Conservation (phyloP, 2,113 vertebrate species). For the Platichthys stellatus region DNA sequence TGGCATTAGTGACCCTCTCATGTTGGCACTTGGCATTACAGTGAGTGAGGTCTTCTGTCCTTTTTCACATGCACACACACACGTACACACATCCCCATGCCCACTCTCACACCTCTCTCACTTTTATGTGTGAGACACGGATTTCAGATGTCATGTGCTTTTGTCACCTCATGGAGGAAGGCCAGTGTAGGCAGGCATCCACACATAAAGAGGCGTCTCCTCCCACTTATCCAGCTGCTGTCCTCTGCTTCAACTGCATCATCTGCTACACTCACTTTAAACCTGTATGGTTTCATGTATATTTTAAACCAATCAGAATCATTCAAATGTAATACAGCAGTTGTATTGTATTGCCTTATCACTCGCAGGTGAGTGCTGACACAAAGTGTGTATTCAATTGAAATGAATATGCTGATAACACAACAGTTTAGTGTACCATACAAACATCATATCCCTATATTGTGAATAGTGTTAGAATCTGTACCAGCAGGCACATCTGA, state of each 20-base stretch:
- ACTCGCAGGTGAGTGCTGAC: neutral
- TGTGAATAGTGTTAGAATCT: neutral
- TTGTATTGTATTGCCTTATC: neutral
- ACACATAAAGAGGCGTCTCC: neutral
- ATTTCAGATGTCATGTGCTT: slow-evolving; percentile 34
- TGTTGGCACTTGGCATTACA: slow-evolving; percentile 39
- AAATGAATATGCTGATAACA: neutral
- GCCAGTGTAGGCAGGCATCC: slow-evolving; percentile 3
- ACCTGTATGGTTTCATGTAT: neutral
- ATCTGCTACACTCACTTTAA: neutral
- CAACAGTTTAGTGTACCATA: neutral
- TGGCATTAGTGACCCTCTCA: slow-evolving; percentile 42
- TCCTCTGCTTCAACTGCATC: neutral
- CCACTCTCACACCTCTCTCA: slow-evolving; percentile 6
- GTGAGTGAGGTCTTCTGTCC: slow-evolving; percentile 13
- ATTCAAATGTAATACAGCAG: neutral
- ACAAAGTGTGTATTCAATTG: neutral
- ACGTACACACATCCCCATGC: neutral
- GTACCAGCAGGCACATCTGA: neutral
- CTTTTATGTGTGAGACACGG: slow-evolving; percentile 34
- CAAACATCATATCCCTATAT: neutral
- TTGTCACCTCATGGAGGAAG: slow-evolving; percentile 33
- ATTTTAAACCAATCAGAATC: neutral
- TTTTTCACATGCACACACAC: slow-evolving; percentile 17
- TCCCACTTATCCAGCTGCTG: slow-evolving; percentile 19